Percentiles rank a stretch among this genome's conserved stretches.
Conservation (phyloP, 2,888 invertebrate species). For the Alsophila aescularia region DNA sequence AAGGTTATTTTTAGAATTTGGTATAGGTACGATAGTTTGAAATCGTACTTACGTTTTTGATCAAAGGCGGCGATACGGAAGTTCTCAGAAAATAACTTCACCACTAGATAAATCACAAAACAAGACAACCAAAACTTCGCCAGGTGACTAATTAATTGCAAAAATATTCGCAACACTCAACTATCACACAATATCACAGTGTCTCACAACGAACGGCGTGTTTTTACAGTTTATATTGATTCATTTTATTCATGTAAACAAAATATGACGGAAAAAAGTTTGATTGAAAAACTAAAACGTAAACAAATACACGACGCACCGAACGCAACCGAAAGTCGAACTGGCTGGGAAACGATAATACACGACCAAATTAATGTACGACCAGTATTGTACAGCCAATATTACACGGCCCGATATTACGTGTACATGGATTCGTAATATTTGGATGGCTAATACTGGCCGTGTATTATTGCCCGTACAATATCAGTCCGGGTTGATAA, state of each 20-base stretch:
- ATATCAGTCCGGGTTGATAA: no score
- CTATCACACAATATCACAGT: constrained; percentile 53
- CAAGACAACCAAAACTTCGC: constrained; percentile 43
- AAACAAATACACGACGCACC: constrained; percentile 55
- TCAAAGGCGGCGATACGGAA: constrained; percentile 23
- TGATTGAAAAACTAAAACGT: constrained; percentile 47
- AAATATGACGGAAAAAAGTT: constrained; percentile 43
- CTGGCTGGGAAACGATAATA: constrained; percentile 26
- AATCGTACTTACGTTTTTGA: constrained; percentile 19
- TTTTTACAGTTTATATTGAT: constrained; percentile 24
- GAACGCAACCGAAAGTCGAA: constrained; percentile 42
- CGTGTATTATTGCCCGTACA: no score
- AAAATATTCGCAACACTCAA: constrained; percentile 27
- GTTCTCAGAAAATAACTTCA: constrained; percentile 28
- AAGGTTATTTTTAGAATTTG: neutral
- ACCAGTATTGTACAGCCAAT: no score
- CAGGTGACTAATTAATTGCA: constrained; percentile 48
- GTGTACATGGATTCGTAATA: no score
- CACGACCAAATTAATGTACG: no score
- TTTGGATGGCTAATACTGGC: no score
- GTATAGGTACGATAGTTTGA: neutral
- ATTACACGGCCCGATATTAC: no score
- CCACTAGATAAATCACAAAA: constrained; percentile 29
- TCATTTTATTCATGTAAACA: constrained; percentile 41
- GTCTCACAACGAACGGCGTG: constrained; percentile 50